Percentiles rank a stretch among this genome's conserved stretches.
These are phyloP conservation scores for Hippopotamus amphibius DNA, from an alignment of 2,113 vertebrate genomes.

Conservation along the genomic window DNA sequence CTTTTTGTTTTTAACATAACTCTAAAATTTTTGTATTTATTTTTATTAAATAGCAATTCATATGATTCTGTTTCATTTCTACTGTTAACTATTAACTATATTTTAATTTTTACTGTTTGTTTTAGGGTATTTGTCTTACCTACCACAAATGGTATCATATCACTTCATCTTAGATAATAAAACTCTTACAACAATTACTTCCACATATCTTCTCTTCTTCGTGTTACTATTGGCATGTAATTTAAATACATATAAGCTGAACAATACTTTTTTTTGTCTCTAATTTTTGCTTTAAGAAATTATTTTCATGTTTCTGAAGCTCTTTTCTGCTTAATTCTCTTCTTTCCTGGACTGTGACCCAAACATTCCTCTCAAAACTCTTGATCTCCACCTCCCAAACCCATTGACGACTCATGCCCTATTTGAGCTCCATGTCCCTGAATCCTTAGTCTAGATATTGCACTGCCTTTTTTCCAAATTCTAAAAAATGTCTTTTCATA, in stretches of 20 bases:
- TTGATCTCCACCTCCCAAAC: neutral
- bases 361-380: neutral
- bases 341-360: neutral
- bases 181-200: neutral
- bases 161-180: neutral
- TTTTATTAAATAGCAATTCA: neutral
- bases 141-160: neutral
- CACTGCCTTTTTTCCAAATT: neutral
- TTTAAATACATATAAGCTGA: neutral
- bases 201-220: neutral
- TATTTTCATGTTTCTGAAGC: neutral
- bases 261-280: neutral
- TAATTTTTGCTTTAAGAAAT: neutral
- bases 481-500: neutral
- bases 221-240: neutral
- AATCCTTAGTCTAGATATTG: neutral
- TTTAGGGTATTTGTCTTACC: neutral
- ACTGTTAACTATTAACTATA: neutral
- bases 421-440: neutral
- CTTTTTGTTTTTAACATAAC: neutral
- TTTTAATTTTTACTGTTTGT: neutral
- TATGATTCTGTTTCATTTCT: neutral
- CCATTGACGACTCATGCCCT: neutral
- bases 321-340: neutral
- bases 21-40: neutral